A percentile compares a stretch with the other conserved stretches of the same genome.
Evolutionary conservation across 2,113 vertebrate species (phyloP).

Genomic region (Cyrtonyx montezumae): DNA sequence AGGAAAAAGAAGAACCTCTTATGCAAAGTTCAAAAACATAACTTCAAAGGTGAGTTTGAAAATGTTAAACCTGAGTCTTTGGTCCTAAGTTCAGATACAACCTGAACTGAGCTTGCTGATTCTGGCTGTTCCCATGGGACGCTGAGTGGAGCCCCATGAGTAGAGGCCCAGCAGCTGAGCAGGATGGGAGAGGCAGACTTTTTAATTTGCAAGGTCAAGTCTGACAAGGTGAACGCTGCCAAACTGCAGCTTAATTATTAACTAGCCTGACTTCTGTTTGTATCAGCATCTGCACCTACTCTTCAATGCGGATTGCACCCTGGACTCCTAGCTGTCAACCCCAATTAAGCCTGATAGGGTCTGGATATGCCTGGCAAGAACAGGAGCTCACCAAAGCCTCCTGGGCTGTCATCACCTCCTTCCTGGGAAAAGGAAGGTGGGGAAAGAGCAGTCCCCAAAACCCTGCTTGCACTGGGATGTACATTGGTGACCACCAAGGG

Average conservation of each 20-base stretch:
- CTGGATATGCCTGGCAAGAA: conserved; percentile 19
- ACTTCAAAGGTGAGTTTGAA: not conserved
- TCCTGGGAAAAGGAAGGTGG: not conserved
- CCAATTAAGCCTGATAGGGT: conserved; percentile 65
- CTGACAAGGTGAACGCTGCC: conserved; percentile 66
- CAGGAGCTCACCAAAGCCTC: conserved; percentile 7
- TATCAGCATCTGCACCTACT: conserved; percentile 56
- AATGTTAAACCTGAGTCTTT: not conserved
- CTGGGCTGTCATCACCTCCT: not conserved
- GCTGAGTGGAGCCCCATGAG: not conserved
- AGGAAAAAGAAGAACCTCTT: not conserved
- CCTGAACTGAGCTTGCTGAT: not conserved
- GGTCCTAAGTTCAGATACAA: not conserved
- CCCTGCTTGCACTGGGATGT: not conserved
- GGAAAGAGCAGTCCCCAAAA: not conserved
- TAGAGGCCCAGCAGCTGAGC: not conserved
- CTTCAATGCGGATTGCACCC: conserved; percentile 38
- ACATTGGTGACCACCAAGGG: accelerated
- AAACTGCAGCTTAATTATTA: conserved; percentile 69
- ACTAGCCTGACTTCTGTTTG: conserved; percentile 63
- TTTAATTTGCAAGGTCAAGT: conserved; percentile 57
- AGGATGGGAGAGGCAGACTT: not conserved
- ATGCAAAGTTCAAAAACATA: not conserved
- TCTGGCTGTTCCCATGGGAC: not conserved
- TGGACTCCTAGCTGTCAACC: conserved; percentile 51